Evolutionary conservation across 2,888 invertebrate genomes (phyloP), one percentile per base, ranked within the genome.

Genomic region (Melieria crassipennis): DNA sequence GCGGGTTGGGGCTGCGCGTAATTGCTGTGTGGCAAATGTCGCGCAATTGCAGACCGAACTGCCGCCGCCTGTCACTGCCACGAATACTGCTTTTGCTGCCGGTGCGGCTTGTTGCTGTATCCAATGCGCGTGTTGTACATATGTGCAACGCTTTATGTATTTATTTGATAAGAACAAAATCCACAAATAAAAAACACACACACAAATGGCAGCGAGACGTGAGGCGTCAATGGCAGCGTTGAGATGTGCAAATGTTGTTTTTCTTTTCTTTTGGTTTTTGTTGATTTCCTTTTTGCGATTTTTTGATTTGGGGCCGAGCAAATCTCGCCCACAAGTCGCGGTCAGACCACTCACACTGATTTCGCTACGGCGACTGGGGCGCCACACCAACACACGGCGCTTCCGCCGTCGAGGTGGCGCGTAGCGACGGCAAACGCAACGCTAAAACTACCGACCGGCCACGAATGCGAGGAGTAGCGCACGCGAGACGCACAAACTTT

Each of bases 1-100:
- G 50, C 48, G 60, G 52, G 11, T 52, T 13, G 43, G 30, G 52
- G 11, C 9, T 50, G 7, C 50, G 2, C 13, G n/a, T 57, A 10
- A 42, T 64, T 16, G 9, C 30, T 9, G 57, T 64, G 62, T 70
- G 70, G 30, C 68, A 73, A 64, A 73, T 73, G 73, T 73, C 73
- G 70, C 73, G 60, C 73, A 72, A 72, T 72, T 72, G 72, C 72
- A 72, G 62, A 66, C 30, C 30, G 30, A 30, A 30, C 30, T 30
- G 30, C 30, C 30, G 30, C 30, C 30, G 30, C 30, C 30, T 30
- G 30, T 30, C 30, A 30, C 30, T 30, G 30, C 30, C 30, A 30
- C 30, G 30, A 30, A 30, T 30, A 2, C 2, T 30, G 30, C 30
- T 30, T 3, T 30, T 30, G 30, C 30, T 30, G 30, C 2, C 2